Base-by-base conservation (phyloP, 64 coral and sea anemone genomes). In the Pachyseris speciosa region DNA sequence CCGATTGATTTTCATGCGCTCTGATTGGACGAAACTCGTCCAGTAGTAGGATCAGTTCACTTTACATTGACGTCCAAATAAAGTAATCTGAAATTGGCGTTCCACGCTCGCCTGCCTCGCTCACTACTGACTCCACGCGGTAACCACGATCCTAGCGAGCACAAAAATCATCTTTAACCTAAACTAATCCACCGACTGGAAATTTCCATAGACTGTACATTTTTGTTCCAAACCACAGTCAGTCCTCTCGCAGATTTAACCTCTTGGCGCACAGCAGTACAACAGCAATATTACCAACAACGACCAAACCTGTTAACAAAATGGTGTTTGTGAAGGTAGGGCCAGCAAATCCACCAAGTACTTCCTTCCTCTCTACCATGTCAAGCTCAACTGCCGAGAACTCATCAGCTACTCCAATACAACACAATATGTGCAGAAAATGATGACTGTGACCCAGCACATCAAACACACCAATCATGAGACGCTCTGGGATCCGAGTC, bases 401-500 rank as follows among this genome's bases (percentile, higher is more conserved):
- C 33, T 85, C 91, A 22, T 93, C 91, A 42, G 91, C 73, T 22
- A 40, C 91, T 13, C 91, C 91, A 48, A 93, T 80, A 0, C 72
- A 73, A 39, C 84, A 80, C 45, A 93, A 36, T 29, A 93, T 78
- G 37, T 93, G 91, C 20, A 93, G 43, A 2, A 88, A 93, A 11
- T 93, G 91, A 31, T 93, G 91, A 19, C 91, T 93, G 67, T 93
- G 91, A 34, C 84, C 91, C 29, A 93, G 25, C 43, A 87, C 51
- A 37, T 93, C 91, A 36, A 93, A 93, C 7, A 88, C 91, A 7
- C 91, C 91, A 28, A 86, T 73, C 67, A 93, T 93, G 9, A 93
- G 49, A 9, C 95, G 81, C 72, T 96, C 95, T 10, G 95, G 95
- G 38, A 96, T 48, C 36, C 89, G 88, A 49, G 61, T 57, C 2